phyloP scores from a whole-genome alignment of 35 echinoderm and acorn worm species.

The Chiridota heheva region DNA sequence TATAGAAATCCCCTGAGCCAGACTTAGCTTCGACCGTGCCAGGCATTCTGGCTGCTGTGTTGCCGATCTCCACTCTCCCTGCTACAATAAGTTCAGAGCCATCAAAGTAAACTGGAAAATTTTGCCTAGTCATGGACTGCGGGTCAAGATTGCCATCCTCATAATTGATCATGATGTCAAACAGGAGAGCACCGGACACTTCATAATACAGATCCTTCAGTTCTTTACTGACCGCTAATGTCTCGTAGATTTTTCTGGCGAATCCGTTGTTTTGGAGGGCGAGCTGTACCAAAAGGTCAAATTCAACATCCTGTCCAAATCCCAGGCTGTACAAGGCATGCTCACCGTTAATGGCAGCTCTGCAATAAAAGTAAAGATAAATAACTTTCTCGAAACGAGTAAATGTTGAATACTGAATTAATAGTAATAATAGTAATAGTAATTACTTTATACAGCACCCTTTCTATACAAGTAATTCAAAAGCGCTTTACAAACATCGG shows the following conservation, averaged over 20 bases:
- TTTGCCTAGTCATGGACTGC: conserved; percentile 34
- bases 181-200: conserved; percentile 74
- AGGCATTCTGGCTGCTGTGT: conserved; percentile 10
- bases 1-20: conserved; percentile 29
- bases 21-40: conserved; percentile 46
- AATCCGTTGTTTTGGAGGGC: conserved; percentile 66
- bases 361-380: neutral
- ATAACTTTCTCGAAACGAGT: too few species aligned
- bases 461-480: too few species aligned
- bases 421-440: too few species aligned
- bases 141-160: conserved; percentile 43
- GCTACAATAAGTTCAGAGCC: conserved; percentile 86
- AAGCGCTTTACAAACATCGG: too few species aligned
- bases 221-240: conserved; percentile 55
- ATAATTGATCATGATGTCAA: conserved; percentile 75
- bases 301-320: conserved; percentile 80
- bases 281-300: conserved; percentile 77
- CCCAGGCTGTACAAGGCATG: conserved; percentile 75
- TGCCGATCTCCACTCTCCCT: conserved; percentile 44
- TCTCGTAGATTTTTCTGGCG: conserved; percentile 79
- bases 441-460: too few species aligned
- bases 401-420: too few species aligned
- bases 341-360: conserved; percentile 57
- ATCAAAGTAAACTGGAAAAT: conserved; percentile 83
- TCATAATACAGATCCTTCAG: conserved; percentile 77